Conservation (phyloP, 2,888 invertebrate species). For the Theretra japonica region DNA sequence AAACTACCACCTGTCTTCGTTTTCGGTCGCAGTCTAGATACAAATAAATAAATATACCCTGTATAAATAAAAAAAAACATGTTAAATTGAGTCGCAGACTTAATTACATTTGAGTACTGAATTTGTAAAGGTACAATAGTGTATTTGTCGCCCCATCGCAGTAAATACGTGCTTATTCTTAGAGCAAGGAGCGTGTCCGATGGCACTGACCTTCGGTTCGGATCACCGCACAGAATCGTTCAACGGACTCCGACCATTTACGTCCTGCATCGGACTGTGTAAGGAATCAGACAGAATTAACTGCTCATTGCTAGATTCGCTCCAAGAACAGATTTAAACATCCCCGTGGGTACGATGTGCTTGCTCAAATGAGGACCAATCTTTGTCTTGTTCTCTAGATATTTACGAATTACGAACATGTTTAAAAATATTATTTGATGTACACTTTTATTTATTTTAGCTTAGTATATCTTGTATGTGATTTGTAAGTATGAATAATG, state of each 20-base stretch:
- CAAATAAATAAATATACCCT: too few relatives aligned
- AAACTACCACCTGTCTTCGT: too few relatives aligned
- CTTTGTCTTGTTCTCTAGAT: too few relatives aligned
- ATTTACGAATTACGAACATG: too few relatives aligned
- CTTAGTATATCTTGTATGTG: too few relatives aligned
- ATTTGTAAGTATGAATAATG: too few relatives aligned
- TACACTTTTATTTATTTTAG: too few relatives aligned
- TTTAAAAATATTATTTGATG: too few relatives aligned
- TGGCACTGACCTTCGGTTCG: constrained; percentile 58
- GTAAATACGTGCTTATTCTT: constrained; percentile 33
- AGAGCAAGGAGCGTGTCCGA: constrained; percentile 58
- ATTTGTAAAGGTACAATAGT: constrained; percentile 7
- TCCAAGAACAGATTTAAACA: background rate
- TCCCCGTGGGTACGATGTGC: background rate
- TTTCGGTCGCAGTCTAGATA: too few relatives aligned
- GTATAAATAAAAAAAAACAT: too few relatives aligned
- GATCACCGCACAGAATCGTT: constrained; percentile 63
- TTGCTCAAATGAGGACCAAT: background rate
- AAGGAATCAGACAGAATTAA: constrained; percentile 16
- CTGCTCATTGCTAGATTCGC: background rate
- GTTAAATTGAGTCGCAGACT: background rate
- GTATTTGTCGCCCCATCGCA: background rate
- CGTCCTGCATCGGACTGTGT: constrained; percentile 25
- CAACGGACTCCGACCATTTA: constrained; percentile 38
- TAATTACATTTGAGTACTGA: constrained; percentile 27